Evolutionary conservation across 2,888 invertebrate species (phyloP).

Genomic region (Barypeithes pellucidus): DNA sequence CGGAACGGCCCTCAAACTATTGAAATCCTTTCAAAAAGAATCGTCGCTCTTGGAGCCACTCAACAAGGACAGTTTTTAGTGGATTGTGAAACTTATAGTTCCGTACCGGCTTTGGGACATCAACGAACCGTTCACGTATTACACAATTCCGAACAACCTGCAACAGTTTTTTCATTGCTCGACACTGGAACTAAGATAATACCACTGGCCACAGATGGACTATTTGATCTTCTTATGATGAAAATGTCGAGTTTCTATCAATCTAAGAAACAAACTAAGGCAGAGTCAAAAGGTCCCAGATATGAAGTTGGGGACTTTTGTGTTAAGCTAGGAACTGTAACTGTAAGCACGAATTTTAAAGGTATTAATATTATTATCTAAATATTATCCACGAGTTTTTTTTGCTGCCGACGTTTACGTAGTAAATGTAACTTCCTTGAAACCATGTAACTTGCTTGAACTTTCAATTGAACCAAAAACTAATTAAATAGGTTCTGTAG

Average conservation of each 20-base stretch:
- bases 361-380: constrained; percentile 72
- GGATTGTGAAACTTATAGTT: constrained; percentile 94
- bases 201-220: constrained; percentile 90
- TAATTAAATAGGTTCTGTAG: too few species aligned
- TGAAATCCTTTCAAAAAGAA: constrained; percentile 88
- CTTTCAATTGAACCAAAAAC: too few species aligned
- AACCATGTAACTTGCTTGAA: too few species aligned
- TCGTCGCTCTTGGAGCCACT: constrained; percentile 88
- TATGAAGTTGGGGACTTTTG: constrained; percentile 94
- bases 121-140: constrained; percentile 92
- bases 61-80: constrained; percentile 94
- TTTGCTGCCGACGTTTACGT: too few species aligned
- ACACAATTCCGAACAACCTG: constrained; percentile 96
- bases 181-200: constrained; percentile 91
- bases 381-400: not conserved
- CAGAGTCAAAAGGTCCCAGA: constrained; percentile 89
- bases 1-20: constrained; percentile 93
- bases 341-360: constrained; percentile 94
- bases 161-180: constrained; percentile 92
- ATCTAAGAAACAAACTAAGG: constrained; percentile 89
- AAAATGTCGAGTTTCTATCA: constrained; percentile 91
- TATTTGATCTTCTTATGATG: constrained; percentile 92
- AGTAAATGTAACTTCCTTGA: too few species aligned
- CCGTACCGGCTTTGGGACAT: constrained; percentile 83
- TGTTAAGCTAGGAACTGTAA: constrained; percentile 93